These are phyloP conservation scores for Coenonympha glycerion DNA, from an alignment of 2,888 invertebrate species.

Conservation along the genomic window DNA sequence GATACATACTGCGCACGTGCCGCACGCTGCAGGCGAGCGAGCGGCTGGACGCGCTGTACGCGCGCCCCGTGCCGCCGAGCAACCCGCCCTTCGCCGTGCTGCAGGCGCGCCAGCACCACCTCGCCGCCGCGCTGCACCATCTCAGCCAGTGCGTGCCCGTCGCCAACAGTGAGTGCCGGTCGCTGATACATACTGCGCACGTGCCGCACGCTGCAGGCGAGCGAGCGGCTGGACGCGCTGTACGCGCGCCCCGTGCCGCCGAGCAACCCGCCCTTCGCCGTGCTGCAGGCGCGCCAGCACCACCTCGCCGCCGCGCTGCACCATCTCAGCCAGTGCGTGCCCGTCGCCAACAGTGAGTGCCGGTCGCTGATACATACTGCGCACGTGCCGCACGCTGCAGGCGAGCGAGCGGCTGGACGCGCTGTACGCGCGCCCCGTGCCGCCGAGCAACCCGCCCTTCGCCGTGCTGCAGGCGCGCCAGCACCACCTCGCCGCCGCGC, in stretches of 20 bases:
- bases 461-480: slow-evolving; percentile 71
- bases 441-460: slow-evolving; percentile 37
- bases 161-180: slow-evolving; percentile 46
- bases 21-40: slow-evolving; percentile 81
- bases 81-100: slow-evolving; percentile 54
- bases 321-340: slow-evolving; percentile 78
- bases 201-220: slow-evolving; percentile 83
- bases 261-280: slow-evolving; percentile 49
- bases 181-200: too few relatives aligned
- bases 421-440: slow-evolving; percentile 78
- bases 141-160: slow-evolving; percentile 73
- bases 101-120: slow-evolving; percentile 73
- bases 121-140: slow-evolving; percentile 80
- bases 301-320: slow-evolving; percentile 79
- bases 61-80: slow-evolving; percentile 56
- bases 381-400: slow-evolving; percentile 84
- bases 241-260: slow-evolving; percentile 73
- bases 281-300: slow-evolving; percentile 67
- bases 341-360: slow-evolving; percentile 46
- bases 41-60: slow-evolving; percentile 86
- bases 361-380: too few relatives aligned
- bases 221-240: slow-evolving; percentile 80
- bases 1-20: too few relatives aligned
- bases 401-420: slow-evolving; percentile 79
- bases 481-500: slow-evolving; percentile 77